Base-by-base conservation (phyloP, 2,888 invertebrate species). In the Doris montereyensis region DNA sequence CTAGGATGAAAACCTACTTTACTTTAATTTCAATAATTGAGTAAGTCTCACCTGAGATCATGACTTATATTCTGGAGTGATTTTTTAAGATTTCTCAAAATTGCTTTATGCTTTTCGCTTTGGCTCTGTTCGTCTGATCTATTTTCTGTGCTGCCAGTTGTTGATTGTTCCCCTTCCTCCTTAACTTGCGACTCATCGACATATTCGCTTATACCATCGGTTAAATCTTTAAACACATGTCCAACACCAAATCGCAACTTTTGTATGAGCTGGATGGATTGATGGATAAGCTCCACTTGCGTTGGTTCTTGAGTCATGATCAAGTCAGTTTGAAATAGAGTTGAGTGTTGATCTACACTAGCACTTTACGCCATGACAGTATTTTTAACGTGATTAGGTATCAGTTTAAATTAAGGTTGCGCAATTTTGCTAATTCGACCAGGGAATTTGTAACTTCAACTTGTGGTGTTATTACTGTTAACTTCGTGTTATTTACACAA, bases 41-140 rank as follows among this genome's bases (percentile, higher is more conserved):
- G n/a, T n/a, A n/a, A n/a, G 62, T 1, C 65, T 58, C 88, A 95
- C 95, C 94, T 94, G 83, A 97, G 92, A 90, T 96, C 96, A 72
- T 94, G 94, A 87, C 95, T 96, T 0, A 97, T 95, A 79, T 94
- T 95, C 81, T 95, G 95, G 17, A 97, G 92, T 57, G 95, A 93
- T 85, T 96, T 96, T 89, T 97, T 97, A 41, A 97, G 93, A 89
- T 97, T 96, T 17, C 94, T 88, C 17, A 96, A 91, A 89, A 92
- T 91, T 72, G 89, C 88, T 86, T 88, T 88, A 34, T 96, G 96
- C 90, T 95, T 95, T 76, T 94, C 94, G 80, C 96, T 77, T n/a
- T 83, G 73, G 21, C 79, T 77, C n/a, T n/a, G n/a, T n/a, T n/a
- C n/a, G n/a, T 81, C 79, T 32, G 73, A 26, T 28, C 79, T 81